Evolutionary conservation across 2,113 vertebrate species (phyloP).

Genomic region (Piliocolobus tephrosceles): DNA sequence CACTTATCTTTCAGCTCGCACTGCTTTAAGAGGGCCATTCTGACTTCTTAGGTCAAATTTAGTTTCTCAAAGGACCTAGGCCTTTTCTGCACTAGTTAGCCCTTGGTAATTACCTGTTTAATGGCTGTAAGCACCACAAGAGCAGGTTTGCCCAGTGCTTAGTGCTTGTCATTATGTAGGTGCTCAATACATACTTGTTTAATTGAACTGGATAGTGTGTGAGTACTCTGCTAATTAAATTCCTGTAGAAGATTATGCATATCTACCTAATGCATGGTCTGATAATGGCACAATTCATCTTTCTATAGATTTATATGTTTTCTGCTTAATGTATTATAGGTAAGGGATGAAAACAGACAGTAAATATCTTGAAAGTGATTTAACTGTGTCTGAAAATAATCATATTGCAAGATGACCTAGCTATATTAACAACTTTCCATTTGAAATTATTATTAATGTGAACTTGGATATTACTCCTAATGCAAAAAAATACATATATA

Average conservation of each 20-base stretch:
- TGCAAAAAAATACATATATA: not conserved
- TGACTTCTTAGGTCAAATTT: not conserved
- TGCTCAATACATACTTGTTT: not conserved
- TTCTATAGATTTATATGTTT: not conserved
- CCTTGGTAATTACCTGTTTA: not conserved
- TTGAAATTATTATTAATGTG: not conserved
- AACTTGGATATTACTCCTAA: not conserved
- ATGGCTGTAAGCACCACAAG: not conserved
- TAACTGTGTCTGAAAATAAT: not conserved
- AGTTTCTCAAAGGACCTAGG: not conserved
- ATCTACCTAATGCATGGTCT: not conserved
- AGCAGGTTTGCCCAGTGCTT: not conserved
- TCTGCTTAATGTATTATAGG: not conserved
- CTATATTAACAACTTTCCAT: not conserved
- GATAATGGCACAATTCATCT: not conserved
- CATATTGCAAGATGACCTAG: not conserved
- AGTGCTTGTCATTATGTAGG: not conserved
- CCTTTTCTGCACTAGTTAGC: not conserved
- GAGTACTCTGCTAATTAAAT: not conserved
- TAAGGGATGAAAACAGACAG: not conserved
- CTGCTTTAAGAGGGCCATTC: not conserved
- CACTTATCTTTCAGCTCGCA: not conserved
- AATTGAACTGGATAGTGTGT: not conserved
- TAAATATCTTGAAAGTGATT: not conserved
- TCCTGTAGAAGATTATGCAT: not conserved